A percentile compares a stretch with the other conserved stretches of the same genome.
Conservation (phyloP, 2,888 invertebrate genomes). For the Oasisia sp. region DNA sequence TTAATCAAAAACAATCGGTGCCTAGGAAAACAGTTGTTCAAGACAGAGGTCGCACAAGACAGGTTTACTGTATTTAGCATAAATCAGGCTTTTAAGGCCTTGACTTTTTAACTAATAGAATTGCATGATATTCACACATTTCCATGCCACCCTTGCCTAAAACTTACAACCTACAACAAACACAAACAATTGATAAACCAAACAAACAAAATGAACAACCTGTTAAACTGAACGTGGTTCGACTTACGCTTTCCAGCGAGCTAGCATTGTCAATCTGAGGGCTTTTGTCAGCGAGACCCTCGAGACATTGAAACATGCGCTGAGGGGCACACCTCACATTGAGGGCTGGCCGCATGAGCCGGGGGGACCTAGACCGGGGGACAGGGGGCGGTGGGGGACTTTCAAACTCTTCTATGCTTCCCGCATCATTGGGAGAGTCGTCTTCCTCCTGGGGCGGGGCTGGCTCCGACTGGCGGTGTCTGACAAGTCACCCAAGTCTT, state of each 20-base stretch:
- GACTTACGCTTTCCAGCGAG: neutral
- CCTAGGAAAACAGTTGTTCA: no score
- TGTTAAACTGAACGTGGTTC: neutral
- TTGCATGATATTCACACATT: no score
- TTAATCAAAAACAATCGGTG: no score
- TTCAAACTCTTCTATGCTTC: constrained; percentile 28
- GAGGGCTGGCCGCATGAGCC: neutral
- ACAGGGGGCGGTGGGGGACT: constrained; percentile 19
- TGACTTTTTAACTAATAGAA: no score
- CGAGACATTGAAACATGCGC: neutral
- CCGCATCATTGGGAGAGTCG: constrained; percentile 17
- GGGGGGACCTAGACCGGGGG: neutral
- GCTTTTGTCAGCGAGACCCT: neutral
- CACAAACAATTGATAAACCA: neutral
- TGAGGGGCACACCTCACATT: neutral
- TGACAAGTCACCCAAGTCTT: neutral
- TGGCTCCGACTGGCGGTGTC: neutral
- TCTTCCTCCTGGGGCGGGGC: neutral
- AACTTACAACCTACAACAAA: neutral
- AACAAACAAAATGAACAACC: neutral
- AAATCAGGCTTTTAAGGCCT: no score
- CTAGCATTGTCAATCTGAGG: constrained; percentile 6
- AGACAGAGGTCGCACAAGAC: no score
- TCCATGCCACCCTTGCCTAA: no score
- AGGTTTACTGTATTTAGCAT: no score